Percentiles rank a stretch among this genome's conserved stretches.
phyloP scores from a whole-genome alignment of 2,888 invertebrate species.

The Folsomia candida region DNA sequence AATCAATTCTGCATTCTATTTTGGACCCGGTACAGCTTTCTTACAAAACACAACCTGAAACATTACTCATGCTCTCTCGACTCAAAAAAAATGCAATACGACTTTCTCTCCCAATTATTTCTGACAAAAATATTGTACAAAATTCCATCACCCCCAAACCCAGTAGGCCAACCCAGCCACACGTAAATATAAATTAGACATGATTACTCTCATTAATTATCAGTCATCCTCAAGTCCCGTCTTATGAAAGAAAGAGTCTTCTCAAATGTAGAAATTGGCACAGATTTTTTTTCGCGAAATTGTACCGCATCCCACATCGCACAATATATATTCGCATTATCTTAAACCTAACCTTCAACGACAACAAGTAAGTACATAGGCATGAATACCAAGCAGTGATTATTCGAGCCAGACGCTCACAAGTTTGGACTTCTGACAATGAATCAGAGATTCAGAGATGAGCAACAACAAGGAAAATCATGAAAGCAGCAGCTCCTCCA shows the following conservation, averaged over 20 bases:
- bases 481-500: not conserved
- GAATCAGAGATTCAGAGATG: not conserved
- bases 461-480: not conserved
- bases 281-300: not conserved
- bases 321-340: too few relatives aligned
- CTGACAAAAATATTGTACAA: too few relatives aligned
- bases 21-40: too few relatives aligned
- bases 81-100: too few relatives aligned
- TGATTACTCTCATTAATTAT: constrained; percentile 18
- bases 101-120: too few relatives aligned
- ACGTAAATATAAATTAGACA: constrained; percentile 32
- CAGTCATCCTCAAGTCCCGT: not conserved
- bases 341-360: not conserved
- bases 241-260: not conserved
- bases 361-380: too few relatives aligned
- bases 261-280: not conserved
- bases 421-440: not conserved
- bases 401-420: not conserved
- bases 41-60: too few relatives aligned
- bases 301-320: not conserved
- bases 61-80: too few relatives aligned
- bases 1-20: too few relatives aligned
- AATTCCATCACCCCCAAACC: too few relatives aligned
- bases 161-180: too few relatives aligned
- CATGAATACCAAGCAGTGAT: not conserved